Evolutionary conservation across 2,888 invertebrate genomes (phyloP).

Genomic region (Deilephila elpenor): DNA sequence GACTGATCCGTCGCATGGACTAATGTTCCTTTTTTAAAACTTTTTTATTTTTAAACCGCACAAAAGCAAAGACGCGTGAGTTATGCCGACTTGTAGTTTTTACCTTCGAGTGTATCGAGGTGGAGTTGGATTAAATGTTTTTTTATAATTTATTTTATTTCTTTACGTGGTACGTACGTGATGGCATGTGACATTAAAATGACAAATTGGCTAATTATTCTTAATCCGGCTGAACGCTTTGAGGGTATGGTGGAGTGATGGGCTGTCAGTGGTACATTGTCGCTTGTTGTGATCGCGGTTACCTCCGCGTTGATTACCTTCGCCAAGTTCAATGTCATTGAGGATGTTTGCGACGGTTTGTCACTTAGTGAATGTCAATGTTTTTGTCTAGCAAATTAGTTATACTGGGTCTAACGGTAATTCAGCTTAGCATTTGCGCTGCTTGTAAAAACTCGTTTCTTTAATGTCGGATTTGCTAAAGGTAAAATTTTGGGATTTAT

Average conservation of each 20-base stretch:
- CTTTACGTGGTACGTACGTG: slow-evolving; percentile 71
- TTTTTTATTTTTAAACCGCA: slow-evolving; percentile 74
- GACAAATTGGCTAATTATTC: slow-evolving; percentile 84
- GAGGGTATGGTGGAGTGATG: slow-evolving; percentile 69
- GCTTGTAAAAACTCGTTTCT: not conserved
- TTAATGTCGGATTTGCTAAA: not conserved
- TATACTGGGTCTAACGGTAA: not conserved
- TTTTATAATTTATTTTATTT: slow-evolving; percentile 60
- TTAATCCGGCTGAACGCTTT: slow-evolving; percentile 78
- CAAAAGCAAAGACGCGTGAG: slow-evolving; percentile 79
- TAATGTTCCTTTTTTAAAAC: slow-evolving; percentile 78
- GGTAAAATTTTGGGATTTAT: too few relatives aligned
- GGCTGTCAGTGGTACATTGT: slow-evolving; percentile 62
- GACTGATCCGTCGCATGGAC: slow-evolving; percentile 80
- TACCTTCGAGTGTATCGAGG: slow-evolving; percentile 71
- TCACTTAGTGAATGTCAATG: slow-evolving; percentile 28
- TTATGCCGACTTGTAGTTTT: slow-evolving; percentile 82
- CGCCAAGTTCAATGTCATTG: slow-evolving; percentile 61
- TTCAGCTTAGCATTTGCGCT: not conserved
- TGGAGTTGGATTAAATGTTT: slow-evolving; percentile 76
- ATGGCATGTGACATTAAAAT: slow-evolving; percentile 85
- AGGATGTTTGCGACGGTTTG: slow-evolving; percentile 28
- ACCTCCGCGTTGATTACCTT: slow-evolving; percentile 49
- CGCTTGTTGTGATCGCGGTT: slow-evolving; percentile 54
- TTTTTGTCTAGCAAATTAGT: not conserved